Base-by-base conservation (phyloP, 2,888 invertebrate genomes). In the Trichacis sp. region DNA sequence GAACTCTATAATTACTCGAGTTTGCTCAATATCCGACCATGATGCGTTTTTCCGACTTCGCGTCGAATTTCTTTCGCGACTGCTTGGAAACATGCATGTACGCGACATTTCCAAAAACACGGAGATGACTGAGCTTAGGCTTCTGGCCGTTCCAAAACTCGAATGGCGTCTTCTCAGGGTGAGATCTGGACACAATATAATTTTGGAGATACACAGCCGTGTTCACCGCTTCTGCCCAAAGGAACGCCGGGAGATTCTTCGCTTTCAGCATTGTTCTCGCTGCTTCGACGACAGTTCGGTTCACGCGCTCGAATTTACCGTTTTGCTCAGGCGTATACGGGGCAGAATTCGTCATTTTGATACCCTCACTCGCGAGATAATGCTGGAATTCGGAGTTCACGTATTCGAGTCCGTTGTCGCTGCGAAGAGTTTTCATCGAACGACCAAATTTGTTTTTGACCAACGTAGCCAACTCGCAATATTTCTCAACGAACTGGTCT, bases 71-170 rank as follows among this genome's bases (percentile, higher is more conserved):
- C 12, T 42, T 58, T 8, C 65, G 47, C n/a, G 65, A 59, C 47
- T 59, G 60, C 20, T 70, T 62, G 1, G 70, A 70, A 1, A 71
- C 43, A 19, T 69, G 66, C 1, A 53, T 51, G 20, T 58, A 74
- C 1, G 69, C 70, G 3, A n/a, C 45, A 2, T 67, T 46, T 11
- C 73, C 70, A 38, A 71, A 75, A 5, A 63, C 18, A 9, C 51
- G 53, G 12, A 73, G n/a, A 20, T 73, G 72, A 1, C 18, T 15
- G 0, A 73, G 8, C 4, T 62, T 6, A 1, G 73, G 69, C 36
- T 69, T 70, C 19, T 55, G 73, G 1, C 64, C 59, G 1, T 48
- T 67, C 71, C 70, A 75, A 8, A 40, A 45, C 58, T 76, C 74
- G 29, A 53, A 74, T 3, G 71, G 61, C 2, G 75, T 67, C 1